Evolutionary conservation across 2,113 vertebrate species (phyloP), one percentile per base, ranked within the genome.

Genomic region (Pampusana beccarii): DNA sequence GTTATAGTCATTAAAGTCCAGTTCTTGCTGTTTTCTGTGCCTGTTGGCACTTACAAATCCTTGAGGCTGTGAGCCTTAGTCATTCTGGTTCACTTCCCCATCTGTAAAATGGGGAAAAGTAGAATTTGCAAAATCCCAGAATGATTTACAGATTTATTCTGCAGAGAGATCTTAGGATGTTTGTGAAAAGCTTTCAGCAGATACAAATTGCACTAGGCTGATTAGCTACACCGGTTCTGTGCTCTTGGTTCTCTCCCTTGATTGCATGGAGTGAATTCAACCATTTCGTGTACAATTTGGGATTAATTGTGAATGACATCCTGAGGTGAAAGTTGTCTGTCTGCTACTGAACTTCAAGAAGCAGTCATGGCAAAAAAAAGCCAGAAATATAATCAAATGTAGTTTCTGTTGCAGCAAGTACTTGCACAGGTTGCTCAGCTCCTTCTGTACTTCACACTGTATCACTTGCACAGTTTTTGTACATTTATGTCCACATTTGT

Each of bases 241-340:
- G 88, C 95, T 93, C 82, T 42, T 44, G 82, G 6, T 80, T 88
- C 46, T 78, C 71, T 94, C 26, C 82, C 86, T 80, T 96, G 93
- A 94, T 95, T 96, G 92, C 88, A 2, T 10, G 67, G 72, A 81
- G 75, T 48, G 85, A 96, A 90, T 83, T 94, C 90, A 92, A 83
- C 67, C 75, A 13, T 95, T 96, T 86, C 64, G 44, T 74, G 86
- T 53, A 84, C 86, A 80, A 80, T 84, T 92, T 90, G 67, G 75
- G 88, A 88, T 93, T 88, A 93, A 86, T 90, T 93, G 92, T 67
- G 72, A 90, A 48, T 84, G 95, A 67, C 75, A 48, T 82, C 86
- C 64, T 46, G 80, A 92, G 93, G 88, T 90, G 92, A 62, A 83
- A 60, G 86, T 56, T 93, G 85, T 61, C 89, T 91, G 61, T 90